phyloP scores from a whole-genome alignment of 1,140 invertebrate species.

The Eupristina koningsbergeri region DNA sequence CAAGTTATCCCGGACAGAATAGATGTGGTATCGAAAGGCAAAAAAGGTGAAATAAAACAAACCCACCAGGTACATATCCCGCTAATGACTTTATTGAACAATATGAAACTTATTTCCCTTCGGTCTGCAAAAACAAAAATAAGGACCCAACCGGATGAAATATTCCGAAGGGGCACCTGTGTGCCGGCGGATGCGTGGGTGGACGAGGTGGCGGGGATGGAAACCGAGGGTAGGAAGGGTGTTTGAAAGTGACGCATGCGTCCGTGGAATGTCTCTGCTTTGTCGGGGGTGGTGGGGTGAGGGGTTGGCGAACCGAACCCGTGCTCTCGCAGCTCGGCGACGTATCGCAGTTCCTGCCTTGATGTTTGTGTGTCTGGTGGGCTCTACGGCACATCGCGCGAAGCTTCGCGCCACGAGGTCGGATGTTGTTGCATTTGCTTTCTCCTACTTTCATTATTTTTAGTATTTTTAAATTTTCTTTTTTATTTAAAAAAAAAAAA shows the following conservation, averaged over 20 bases:
- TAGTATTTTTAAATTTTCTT: too few species aligned
- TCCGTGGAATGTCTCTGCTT: slow-evolving; percentile 58
- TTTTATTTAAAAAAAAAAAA: too few species aligned
- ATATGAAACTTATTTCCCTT: not conserved
- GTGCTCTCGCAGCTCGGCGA: slow-evolving; percentile 58
- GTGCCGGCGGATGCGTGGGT: slow-evolving; percentile 29
- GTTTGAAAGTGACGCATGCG: slow-evolving; percentile 72
- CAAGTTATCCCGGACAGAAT: too few species aligned
- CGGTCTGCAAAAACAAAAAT: not conserved
- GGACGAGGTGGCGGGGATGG: slow-evolving; percentile 39
- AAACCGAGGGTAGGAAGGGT: slow-evolving; percentile 46
- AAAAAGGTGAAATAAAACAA: not conserved
- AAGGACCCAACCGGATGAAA: slow-evolving; percentile 22
- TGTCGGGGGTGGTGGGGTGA: slow-evolving; percentile 52
- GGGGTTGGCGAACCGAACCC: too few species aligned
- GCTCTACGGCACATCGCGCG: not conserved
- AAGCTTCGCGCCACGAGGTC: slow-evolving; percentile 59
- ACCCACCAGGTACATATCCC: not conserved
- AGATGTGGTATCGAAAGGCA: too few species aligned
- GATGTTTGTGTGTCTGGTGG: slow-evolving; percentile 73
- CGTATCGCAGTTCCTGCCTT: slow-evolving; percentile 72
- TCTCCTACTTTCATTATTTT: too few species aligned
- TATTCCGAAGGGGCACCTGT: slow-evolving; percentile 28
- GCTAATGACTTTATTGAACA: not conserved
- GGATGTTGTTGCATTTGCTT: not conserved